Evolutionary conservation across 1,140 invertebrate species (phyloP).

Genomic region (Bombus affinis): DNA sequence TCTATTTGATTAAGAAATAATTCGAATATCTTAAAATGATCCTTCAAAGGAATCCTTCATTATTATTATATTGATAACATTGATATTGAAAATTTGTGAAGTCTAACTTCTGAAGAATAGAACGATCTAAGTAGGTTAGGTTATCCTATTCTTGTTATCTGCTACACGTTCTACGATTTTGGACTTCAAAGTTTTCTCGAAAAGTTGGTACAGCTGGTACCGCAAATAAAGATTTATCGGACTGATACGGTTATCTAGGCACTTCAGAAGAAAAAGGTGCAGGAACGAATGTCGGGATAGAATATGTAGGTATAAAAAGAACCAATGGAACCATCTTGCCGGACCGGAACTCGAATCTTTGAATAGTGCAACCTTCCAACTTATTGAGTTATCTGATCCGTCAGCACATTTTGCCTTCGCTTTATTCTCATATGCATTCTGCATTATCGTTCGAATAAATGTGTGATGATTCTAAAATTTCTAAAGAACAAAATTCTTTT

Average conservation of each 20-base stretch:
- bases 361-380: background rate
- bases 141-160: background rate
- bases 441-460: background rate
- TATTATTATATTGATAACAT: too few species aligned
- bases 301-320: conserved; percentile 1
- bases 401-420: background rate
- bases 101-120: background rate
- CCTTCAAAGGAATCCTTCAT: too few species aligned
- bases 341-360: background rate
- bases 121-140: background rate
- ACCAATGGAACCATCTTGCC: background rate
- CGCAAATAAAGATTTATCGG: conserved; percentile 22
- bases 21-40: too few species aligned
- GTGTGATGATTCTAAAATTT: background rate
- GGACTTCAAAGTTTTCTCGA: background rate
- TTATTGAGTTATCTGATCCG: conserved; percentile 15
- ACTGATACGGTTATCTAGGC: conserved; percentile 6
- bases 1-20: too few species aligned
- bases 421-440: background rate
- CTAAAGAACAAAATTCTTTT: accelerated
- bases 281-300: background rate
- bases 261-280: background rate
- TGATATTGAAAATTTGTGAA: background rate
- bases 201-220: conserved; percentile 14
- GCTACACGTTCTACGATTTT: background rate